Evolutionary conservation across 2,888 invertebrate species (phyloP).

Genomic region (Brachyptera risi): DNA sequence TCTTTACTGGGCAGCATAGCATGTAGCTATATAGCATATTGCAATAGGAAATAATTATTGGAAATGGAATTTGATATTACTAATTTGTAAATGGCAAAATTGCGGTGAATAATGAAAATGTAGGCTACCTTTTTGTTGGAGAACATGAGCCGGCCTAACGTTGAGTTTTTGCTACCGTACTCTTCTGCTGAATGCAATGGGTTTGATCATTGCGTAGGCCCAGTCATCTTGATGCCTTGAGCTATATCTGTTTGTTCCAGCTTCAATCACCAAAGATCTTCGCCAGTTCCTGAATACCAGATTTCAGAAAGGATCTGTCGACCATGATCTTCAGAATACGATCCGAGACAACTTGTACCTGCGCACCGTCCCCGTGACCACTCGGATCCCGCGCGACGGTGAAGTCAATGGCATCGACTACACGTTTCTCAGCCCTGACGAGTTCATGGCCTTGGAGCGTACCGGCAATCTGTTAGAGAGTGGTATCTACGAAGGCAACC

Average conservation of each 20-base stretch:
- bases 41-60: no score
- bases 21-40: no score
- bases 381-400: constrained; percentile 51
- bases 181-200: no score
- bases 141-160: no score
- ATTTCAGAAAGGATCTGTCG: constrained; percentile 54
- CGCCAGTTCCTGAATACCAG: constrained; percentile 52
- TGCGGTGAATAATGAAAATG: no score
- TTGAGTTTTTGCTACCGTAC: no score
- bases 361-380: constrained; percentile 60
- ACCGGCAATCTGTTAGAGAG: constrained; percentile 57
- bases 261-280: constrained; percentile 49
- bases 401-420: constrained; percentile 61
- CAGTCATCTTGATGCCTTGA: no score
- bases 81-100: no score
- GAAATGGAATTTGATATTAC: no score
- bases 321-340: constrained; percentile 59
- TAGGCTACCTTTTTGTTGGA: no score
- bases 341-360: constrained; percentile 60
- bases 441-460: constrained; percentile 53
- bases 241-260: constrained; percentile 41
- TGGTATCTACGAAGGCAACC: constrained; percentile 59
- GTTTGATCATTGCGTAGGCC: no score
- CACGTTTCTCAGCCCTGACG: constrained; percentile 53
- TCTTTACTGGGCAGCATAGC: no score